Base-by-base conservation (phyloP, 2,888 invertebrate genomes). In the Tipula vernalis region DNA sequence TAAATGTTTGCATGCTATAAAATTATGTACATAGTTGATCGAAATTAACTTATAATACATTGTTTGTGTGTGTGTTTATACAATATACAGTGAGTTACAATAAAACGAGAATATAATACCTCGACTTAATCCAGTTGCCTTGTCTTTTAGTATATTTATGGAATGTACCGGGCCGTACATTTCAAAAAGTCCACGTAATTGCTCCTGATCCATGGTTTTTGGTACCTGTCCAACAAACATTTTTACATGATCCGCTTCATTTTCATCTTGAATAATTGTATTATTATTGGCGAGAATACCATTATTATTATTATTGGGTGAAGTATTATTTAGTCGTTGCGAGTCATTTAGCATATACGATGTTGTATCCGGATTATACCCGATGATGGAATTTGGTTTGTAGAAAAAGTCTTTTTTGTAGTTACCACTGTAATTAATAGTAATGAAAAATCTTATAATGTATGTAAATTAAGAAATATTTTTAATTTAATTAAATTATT, bases 151-250 rank as follows among this genome's bases (percentile, higher is more conserved):
- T 39, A 85, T 41, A 85, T 85, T 85, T 41, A 85, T 85, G n/a
- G 85, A 41, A 85, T 85, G 85, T 39, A 85, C 85, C n/a, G 39
- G 85, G 15, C 85, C 85, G 39, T 85, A 85, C 41, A 41, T 41
- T 85, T 85, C 85, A 85, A 85, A 85, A n/a, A 85, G 36, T 85
- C 41, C 39, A 39, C 41, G 85, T 85, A 85, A 85, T 85, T 85
- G 85, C 39, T 85, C 85, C 8, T 36, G 39, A 85, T 36, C 41
- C 41, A 85, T 41, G 1, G 85, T 85, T 36, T 41, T 36, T n/a
- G 85, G 85, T 85, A 85, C 13, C 41, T 85, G 85, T 8, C 85
- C 85, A 85, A 85, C 85, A 85, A 85, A 85, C 85, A 85, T 85
- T 85, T 85, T 85, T 39, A 85, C 41, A 39, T n/a, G 36, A 85